Base-by-base conservation (phyloP, 1,140 invertebrate genomes). In the Megalopta genalis region DNA sequence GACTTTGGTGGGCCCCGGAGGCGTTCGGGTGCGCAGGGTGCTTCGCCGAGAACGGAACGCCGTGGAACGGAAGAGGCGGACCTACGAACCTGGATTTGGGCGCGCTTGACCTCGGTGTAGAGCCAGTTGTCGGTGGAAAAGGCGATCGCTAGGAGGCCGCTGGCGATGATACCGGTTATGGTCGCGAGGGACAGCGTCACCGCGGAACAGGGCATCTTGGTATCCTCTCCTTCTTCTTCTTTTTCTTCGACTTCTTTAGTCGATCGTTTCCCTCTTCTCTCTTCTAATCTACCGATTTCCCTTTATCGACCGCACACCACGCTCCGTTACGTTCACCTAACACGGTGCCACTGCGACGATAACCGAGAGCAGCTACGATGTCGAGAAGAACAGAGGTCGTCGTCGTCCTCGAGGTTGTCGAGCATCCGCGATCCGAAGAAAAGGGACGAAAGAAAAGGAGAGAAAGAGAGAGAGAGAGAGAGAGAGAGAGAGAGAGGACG, bases 51-150 rank as follows among this genome's bases (percentile, higher is more conserved):
- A 54, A 7, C 0, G 0, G 21, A 54, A 57, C n/a, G 8, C 21
- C 5, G 14, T 8, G 32, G 4, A 32, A 32, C 9, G 21, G 2
- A 57, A 49, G 37, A 18, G 77, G 21, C 21, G 9, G 52, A 65
- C 27, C n/a, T 79, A 90, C 91, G 93, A 95, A 98, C 96, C 96
- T 97, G 95, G 88, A 98, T 97, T 91, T 95, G 95, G 82, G 95
- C 95, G 85, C 97, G 94, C 92, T 97, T 97, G 79, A 99, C 97
- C 93, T 98, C 97, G 86, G 97, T 96, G 92, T 97, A 97, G 85
- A 98, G 94, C 98, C 98, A 98, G 94, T 98, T 98, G 94, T 99
- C 98, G 90, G 98, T 98, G 87, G 97, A 97, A 93, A 99, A 98
- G 83, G 97, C 97, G 90, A 98, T 98, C 78, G 97, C 96, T 88